Conservation (phyloP, 23 tunicate genomes). For the Corella eumyota region DNA sequence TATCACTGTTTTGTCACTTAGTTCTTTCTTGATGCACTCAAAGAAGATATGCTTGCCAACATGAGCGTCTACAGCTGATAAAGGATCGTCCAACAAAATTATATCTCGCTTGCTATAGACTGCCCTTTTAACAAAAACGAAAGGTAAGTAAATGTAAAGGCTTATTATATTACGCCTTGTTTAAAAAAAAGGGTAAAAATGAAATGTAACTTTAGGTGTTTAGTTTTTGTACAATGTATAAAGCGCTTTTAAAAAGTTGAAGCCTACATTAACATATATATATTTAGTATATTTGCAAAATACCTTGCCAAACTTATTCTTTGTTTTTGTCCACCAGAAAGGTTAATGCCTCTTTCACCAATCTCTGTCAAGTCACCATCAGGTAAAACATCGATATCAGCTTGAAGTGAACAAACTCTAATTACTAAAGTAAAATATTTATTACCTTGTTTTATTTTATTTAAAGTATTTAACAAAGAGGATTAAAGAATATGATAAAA, state of each 20-base stretch:
- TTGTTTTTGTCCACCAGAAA: constrained; percentile 99
- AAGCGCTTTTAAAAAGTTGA: too few relatives aligned
- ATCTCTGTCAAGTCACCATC: constrained; percentile 90
- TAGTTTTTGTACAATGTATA: too few relatives aligned
- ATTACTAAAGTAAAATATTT: constrained; percentile 27
- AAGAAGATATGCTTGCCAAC: constrained; percentile 94
- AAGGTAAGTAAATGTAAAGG: too few relatives aligned
- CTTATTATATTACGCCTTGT: too few relatives aligned
- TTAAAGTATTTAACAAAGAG: too few relatives aligned
- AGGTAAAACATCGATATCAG: constrained; percentile 84
- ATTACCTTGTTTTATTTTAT: too few relatives aligned
- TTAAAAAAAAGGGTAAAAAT: too few relatives aligned
- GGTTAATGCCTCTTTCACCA: constrained; percentile 93
- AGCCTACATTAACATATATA: too few relatives aligned
- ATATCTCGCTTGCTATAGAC: constrained; percentile 84
- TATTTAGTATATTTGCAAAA: too few relatives aligned
- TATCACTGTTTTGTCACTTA: constrained; percentile 56
- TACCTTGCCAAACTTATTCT: constrained; percentile 94
- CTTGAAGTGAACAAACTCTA: constrained; percentile 54
- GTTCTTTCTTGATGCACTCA: constrained; percentile 74
- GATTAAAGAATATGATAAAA: too few relatives aligned
- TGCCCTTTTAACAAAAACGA: constrained; percentile 36
- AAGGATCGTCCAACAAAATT: constrained; percentile 82
- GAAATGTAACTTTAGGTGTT: too few relatives aligned
- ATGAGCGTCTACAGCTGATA: constrained; percentile 98